Evolutionary conservation across 2,113 vertebrate species (phyloP), one percentile per base, ranked within the genome.

Genomic region (Lota lota): DNA sequence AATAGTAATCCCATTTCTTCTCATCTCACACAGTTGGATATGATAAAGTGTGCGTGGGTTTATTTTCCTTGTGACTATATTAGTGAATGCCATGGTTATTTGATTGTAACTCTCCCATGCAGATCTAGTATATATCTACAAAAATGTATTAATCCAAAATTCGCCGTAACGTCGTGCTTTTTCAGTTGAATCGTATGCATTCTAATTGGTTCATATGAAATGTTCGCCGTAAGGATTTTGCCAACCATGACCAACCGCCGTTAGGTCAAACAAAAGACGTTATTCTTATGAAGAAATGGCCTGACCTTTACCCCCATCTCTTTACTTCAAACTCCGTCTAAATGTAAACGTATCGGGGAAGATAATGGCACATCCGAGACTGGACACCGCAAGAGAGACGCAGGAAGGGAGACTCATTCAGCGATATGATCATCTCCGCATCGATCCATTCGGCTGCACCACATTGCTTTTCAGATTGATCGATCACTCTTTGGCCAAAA

Each of bases 401-500:
- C 21, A 66, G 21, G 7, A 70, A 72, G 58, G 24, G 62, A 75
- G 68, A 61, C 60, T 61, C 62, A 21, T 64, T 61, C 66, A 22
- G 16, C 70, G 59, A 73, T 69, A 77, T 70, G 73, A 58, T 63
- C 56, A 3, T 54, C 66, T 68, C 64, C n/a, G 11, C 60, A 73
- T 80, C 54, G 74, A 82, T 81, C 64, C 40, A 1, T 63, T 72
- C 22, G 18, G 8, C 64, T 60, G 66, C 74, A 47, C 62, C 53
- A 33, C 60, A 58, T 75, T 76, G 54, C 33, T 77, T 79, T 58
- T 75, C 60, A 73, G 63, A 68, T 64, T 63, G 66, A 83, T 79
- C 69, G 22, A 61, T 78, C 22, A 24, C 71, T 70, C 69, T 60
- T 60, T 51, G 62, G 19, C 74, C 77, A 74, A 76, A 78, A 79